Conservation (phyloP, 2,888 invertebrate genomes). For the Cistogaster globosa region DNA sequence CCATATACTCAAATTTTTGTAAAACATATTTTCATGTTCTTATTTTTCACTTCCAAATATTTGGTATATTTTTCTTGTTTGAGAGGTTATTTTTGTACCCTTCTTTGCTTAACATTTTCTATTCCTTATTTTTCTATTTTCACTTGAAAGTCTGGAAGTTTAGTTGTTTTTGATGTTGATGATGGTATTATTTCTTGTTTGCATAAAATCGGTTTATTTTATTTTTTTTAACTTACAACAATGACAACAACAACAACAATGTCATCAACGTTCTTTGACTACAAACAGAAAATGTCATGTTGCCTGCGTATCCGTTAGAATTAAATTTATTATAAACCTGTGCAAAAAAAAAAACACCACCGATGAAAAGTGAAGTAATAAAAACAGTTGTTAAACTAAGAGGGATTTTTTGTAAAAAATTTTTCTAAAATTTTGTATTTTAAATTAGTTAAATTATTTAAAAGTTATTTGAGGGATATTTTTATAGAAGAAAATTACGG, state of each 20-base stretch:
- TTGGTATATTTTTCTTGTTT: constrained; percentile 11
- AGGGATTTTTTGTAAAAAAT: constrained; percentile 8
- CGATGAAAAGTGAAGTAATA: neutral
- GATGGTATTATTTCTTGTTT: constrained; percentile 59
- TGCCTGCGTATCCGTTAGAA: constrained; percentile 51
- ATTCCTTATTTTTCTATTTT: neutral
- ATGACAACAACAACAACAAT: neutral
- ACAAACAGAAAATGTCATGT: constrained; percentile 47
- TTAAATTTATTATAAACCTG: constrained; percentile 54
- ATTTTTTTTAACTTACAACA: constrained; percentile 14
- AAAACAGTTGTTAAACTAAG: constrained; percentile 27
- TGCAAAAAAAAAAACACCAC: neutral
- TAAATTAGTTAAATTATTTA: too few species aligned
- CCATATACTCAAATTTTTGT: neutral
- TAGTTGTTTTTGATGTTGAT: constrained; percentile 29
- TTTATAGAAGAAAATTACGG: too few species aligned
- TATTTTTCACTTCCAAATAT: constrained; percentile 16
- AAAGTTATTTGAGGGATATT: too few species aligned
- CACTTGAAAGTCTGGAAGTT: constrained; percentile 46
- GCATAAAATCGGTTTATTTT: constrained; percentile 63
- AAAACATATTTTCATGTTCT: neutral
- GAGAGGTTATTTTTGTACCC: neutral
- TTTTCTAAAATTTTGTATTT: neutral
- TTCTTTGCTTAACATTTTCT: neutral
- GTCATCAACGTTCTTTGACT: neutral